Percentiles rank a stretch among this genome's conserved stretches.
Evolutionary conservation across 2,888 invertebrate species (phyloP).

Genomic region (Drosophila barbarae): DNA sequence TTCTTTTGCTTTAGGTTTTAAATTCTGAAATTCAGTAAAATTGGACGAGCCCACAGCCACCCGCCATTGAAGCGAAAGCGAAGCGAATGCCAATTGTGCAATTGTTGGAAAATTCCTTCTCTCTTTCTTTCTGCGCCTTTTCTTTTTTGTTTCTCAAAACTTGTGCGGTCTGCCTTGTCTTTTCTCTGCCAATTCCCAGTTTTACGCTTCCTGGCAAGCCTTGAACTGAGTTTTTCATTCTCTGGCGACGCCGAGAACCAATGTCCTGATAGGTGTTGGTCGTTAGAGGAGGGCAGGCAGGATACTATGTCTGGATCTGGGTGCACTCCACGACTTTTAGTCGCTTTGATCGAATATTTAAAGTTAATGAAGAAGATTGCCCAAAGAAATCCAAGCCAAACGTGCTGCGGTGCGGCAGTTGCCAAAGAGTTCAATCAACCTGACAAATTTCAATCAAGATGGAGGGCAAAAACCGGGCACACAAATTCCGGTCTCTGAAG

Average conservation of each 20-base stretch:
- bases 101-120: conserved; percentile 67
- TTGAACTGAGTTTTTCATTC: conserved; percentile 48
- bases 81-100: conserved; percentile 71
- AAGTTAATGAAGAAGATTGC: conserved; percentile 64
- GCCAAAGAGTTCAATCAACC: conserved; percentile 67
- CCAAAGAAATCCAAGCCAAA: conserved; percentile 24
- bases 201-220: conserved; percentile 12
- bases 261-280: conserved; percentile 66
- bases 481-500: conserved; percentile 7
- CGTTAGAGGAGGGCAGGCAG: conserved; percentile 41
- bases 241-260: conserved; percentile 21
- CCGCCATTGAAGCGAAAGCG: conserved; percentile 64
- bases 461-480: conserved; percentile 51
- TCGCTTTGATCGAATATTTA: conserved; percentile 71
- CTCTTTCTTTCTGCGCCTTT: background rate
- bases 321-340: conserved; percentile 33
- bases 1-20: background rate
- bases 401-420: conserved; percentile 5
- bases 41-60: conserved; percentile 25
- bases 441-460: conserved; percentile 70
- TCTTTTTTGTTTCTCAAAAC: conserved; percentile 49
- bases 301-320: conserved; percentile 21
- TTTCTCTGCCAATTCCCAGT: conserved; percentile 3
- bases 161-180: conserved; percentile 57
- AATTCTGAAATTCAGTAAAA: conserved; percentile 16